A percentile compares a stretch with the other conserved stretches of the same genome.
phyloP scores from a whole-genome alignment of 2,113 vertebrate genomes.

The Pelvicachromis taeniatus region DNA sequence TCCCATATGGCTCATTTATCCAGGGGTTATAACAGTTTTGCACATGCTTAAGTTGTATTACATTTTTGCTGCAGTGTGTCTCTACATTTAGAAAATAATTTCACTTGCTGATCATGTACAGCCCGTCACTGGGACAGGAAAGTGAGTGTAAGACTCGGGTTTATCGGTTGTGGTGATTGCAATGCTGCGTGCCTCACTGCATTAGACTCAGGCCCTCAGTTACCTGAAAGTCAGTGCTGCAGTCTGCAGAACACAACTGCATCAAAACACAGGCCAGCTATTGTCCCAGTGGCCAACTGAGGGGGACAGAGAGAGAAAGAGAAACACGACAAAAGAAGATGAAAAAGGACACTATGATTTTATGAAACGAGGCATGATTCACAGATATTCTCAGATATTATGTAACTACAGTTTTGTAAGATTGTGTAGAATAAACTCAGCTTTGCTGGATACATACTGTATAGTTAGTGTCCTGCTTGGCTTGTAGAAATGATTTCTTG shows the following conservation, averaged over 20 bases:
- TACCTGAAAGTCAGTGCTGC: conserved; percentile 52
- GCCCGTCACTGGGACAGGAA: neutral
- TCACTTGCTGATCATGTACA: neutral
- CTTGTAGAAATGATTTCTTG: neutral
- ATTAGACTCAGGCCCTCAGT: conserved; percentile 57
- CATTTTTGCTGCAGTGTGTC: conserved; percentile 10
- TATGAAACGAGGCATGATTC: neutral
- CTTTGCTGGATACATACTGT: neutral
- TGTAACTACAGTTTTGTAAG: neutral
- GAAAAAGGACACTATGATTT: neutral
- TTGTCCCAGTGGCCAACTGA: conserved; percentile 31
- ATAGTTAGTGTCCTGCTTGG: neutral
- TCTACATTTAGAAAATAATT: neutral
- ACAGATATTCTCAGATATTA: neutral
- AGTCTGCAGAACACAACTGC: conserved; percentile 52
- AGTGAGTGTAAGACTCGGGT: conserved; percentile 1
- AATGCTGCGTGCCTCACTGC: conserved; percentile 51
- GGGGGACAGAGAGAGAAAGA: neutral
- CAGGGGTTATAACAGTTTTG: neutral
- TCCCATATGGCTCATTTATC: neutral
- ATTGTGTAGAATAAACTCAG: neutral
- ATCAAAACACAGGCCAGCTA: conserved; percentile 47
- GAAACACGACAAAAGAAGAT: neutral
- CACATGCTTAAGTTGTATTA: neutral
- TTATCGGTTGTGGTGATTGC: conserved; percentile 56